A percentile compares a stretch with the other conserved stretches of the same genome.
Evolutionary conservation across 2,797 vertebrate genomes (phyloP).

Genomic region (Platalea minor): DNA sequence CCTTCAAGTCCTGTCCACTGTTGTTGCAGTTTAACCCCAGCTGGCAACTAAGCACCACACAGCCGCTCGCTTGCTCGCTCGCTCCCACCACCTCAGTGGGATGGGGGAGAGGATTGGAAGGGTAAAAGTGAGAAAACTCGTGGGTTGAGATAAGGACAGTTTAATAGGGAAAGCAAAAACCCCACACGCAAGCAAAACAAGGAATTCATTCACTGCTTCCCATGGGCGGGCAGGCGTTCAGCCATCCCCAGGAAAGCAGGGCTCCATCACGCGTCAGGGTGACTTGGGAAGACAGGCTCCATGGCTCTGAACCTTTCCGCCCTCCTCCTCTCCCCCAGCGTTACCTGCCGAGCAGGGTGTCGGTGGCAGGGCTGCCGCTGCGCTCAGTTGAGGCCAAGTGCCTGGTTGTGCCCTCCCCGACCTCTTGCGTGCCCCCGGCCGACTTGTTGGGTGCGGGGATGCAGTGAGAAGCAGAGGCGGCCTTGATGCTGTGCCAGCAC

Average conservation of each 20-base stretch:
- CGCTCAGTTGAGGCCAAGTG: not conserved
- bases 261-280: fast-evolving
- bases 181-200: fast-evolving
- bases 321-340: too few relatives aligned
- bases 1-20: not conserved
- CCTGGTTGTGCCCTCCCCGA: not conserved
- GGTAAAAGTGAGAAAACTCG: fast-evolving
- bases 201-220: fast-evolving
- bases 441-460: fast-evolving
- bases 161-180: not conserved
- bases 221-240: fast-evolving
- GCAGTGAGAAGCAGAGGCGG: not conserved
- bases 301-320: fast-evolving
- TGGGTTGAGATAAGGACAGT: not conserved
- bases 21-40: fast-evolving
- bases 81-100: too few relatives aligned
- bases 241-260: too few relatives aligned
- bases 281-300: not conserved
- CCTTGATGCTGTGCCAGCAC: not conserved
- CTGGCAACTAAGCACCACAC: fast-evolving
- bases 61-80: fast-evolving
- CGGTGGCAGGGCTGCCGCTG: fast-evolving
- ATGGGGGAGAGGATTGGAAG: fast-evolving
- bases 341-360: fast-evolving
- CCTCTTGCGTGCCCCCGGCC: fast-evolving